A percentile compares a stretch with the other conserved stretches of the same genome.
phyloP scores from a whole-genome alignment of 2,888 invertebrate species.

The Syritta pipiens region DNA sequence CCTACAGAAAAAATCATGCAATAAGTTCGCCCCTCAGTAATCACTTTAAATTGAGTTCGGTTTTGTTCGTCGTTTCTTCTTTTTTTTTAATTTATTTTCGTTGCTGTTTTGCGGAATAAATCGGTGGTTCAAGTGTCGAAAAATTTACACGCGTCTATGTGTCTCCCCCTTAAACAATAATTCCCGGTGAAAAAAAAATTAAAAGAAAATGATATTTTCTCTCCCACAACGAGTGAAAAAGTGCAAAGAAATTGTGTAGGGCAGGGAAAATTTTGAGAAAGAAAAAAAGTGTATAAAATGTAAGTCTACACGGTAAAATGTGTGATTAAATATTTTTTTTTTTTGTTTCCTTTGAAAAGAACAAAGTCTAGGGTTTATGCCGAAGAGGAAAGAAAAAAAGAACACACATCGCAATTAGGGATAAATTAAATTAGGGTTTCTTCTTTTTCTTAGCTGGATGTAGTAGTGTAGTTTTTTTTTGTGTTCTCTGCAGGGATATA shows the following conservation, averaged over 20 bases:
- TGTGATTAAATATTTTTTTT: conserved; percentile 35
- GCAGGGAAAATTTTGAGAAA: conserved; percentile 22
- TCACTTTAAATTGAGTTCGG: conserved; percentile 43
- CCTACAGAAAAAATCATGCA: background rate
- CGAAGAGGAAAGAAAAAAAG: conserved; percentile 11
- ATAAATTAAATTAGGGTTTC: conserved; percentile 63
- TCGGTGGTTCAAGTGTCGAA: background rate
- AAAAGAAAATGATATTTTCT: conserved; percentile 23
- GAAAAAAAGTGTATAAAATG: conserved; percentile 38
- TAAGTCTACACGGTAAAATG: conserved; percentile 37
- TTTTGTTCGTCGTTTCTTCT: conserved; percentile 15
- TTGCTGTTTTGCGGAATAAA: background rate
- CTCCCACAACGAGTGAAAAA: conserved; percentile 24
- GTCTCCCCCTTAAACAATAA: conserved; percentile 32
- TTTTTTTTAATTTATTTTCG: conserved; percentile 14
- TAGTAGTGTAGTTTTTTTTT: conserved; percentile 33
- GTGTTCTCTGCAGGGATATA: conserved; percentile 53
- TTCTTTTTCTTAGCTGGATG: conserved; percentile 30
- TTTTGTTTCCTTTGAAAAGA: conserved; percentile 53
- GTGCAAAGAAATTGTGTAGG: conserved; percentile 32
- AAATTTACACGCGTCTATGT: too few relatives aligned
- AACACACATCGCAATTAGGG: conserved; percentile 52
- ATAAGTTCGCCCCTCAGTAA: background rate
- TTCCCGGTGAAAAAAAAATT: conserved; percentile 20
- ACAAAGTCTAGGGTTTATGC: conserved; percentile 29